Conservation (phyloP, 37 sponge, comb jelly and placozoan genomes). For the Halisarca cf. caerulea region DNA sequence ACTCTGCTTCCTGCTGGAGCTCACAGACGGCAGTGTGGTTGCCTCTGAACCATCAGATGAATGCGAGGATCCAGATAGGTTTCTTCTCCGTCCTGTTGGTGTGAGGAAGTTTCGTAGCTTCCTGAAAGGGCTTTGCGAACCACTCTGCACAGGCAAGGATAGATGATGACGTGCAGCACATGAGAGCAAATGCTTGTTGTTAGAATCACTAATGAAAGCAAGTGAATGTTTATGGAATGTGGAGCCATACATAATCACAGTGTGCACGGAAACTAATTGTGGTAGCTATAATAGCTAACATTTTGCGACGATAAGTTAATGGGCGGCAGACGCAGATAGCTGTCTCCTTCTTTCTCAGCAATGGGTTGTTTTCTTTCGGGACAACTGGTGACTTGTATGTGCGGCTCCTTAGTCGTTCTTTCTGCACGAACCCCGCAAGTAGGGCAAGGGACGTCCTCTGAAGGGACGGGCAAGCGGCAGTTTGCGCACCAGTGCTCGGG, state of each 20-base stretch:
- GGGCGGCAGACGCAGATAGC: conserved; percentile 10
- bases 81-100: background rate
- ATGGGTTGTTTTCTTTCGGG: background rate
- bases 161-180: too few relatives aligned
- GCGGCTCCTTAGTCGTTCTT: background rate
- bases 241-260: background rate
- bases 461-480: conserved; percentile 30
- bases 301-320: background rate
- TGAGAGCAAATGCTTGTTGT: too few relatives aligned
- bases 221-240: too few relatives aligned
- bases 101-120: conserved; percentile 9
- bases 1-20: background rate
- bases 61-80: conserved; percentile 8
- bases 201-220: too few relatives aligned
- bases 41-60: conserved; percentile 10
- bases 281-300: background rate
- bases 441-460: background rate
- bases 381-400: background rate
- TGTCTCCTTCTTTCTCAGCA: background rate
- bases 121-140: background rate
- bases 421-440: conserved; percentile 23
- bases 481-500: conserved; percentile 22
- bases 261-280: background rate
- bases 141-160: background rate
- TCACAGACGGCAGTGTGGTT: background rate